These are phyloP conservation scores for Tachycineta bicolor DNA, from an alignment of 2,113 vertebrate genomes.

Conservation along the genomic window DNA sequence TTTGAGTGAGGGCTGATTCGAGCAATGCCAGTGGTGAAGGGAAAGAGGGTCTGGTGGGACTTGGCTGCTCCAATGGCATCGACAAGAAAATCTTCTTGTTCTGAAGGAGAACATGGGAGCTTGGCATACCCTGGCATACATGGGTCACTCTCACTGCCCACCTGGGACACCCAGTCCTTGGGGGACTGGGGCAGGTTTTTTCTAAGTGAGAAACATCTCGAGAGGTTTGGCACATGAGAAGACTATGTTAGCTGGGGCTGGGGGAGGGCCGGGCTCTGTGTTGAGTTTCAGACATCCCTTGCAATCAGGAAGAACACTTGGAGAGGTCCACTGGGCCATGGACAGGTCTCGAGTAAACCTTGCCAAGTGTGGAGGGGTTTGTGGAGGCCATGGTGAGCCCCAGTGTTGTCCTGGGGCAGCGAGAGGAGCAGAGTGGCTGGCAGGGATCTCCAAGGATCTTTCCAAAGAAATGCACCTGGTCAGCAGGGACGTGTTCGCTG, in stretches of 20 bases:
- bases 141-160: background rate
- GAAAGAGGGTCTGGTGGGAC: background rate
- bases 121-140: background rate
- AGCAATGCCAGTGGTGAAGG: background rate
- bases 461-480: background rate
- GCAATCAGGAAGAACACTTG: background rate
- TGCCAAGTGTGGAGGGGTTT: accelerated
- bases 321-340: background rate
- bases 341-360: background rate
- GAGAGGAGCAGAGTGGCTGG: background rate
- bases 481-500: background rate
- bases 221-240: background rate
- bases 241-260: background rate
- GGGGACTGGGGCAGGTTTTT: background rate
- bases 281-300: background rate
- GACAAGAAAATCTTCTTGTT: background rate
- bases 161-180: background rate
- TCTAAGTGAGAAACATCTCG: background rate
- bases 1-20: background rate
- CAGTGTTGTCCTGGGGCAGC: background rate
- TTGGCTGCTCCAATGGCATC: background rate
- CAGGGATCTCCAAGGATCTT: background rate
- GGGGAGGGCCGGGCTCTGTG: background rate
- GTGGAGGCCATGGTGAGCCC: background rate
- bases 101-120: background rate